Conservation (phyloP, 1,140 invertebrate genomes). For the Pristionchus pacificus region DNA sequence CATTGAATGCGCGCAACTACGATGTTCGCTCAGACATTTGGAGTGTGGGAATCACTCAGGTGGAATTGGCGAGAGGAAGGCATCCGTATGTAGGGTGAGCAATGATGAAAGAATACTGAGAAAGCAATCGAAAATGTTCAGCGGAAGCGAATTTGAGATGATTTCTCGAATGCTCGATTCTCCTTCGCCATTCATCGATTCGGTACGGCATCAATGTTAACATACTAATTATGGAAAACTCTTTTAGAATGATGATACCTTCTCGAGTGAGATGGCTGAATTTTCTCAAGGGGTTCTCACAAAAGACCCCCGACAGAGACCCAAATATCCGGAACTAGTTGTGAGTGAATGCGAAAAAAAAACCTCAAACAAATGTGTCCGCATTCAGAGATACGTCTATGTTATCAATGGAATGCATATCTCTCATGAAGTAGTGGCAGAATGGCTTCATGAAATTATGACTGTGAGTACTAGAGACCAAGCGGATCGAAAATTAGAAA, state of each 20-base stretch:
- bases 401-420: background rate
- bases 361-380: background rate
- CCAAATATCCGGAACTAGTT: background rate
- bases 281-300: background rate
- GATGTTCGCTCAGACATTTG: conserved; percentile 93
- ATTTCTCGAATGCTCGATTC: background rate
- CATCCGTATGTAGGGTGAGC: background rate
- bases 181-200: background rate
- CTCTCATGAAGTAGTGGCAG: background rate
- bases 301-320: background rate
- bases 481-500: too few relatives aligned
- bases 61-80: conserved; percentile 42
- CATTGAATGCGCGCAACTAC: conserved; percentile 62
- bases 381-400: background rate
- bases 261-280: background rate
- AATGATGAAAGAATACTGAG: too few relatives aligned
- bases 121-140: too few relatives aligned
- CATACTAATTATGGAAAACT: background rate
- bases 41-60: conserved; percentile 86
- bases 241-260: background rate
- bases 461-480: too few relatives aligned
- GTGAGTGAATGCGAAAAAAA: background rate
- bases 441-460: background rate
- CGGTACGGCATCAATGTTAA: background rate
- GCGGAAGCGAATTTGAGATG: background rate